Evolutionary conservation across 2,113 vertebrate species (phyloP).

Genomic region (Opisthocomus hoazin): DNA sequence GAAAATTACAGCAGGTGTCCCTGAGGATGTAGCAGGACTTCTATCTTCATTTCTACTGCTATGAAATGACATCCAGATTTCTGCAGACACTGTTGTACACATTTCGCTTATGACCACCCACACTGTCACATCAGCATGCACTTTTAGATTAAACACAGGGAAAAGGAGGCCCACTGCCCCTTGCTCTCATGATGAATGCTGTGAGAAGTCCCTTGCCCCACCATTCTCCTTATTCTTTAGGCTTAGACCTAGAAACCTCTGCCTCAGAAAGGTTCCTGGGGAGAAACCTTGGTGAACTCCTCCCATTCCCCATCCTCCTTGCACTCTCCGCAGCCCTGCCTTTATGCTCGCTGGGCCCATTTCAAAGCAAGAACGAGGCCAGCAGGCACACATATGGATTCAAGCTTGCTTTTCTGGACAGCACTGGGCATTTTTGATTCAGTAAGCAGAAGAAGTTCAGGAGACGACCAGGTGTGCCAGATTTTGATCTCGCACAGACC

Average conservation of each 20-base stretch:
- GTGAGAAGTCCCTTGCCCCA: background rate
- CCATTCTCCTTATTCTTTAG: background rate
- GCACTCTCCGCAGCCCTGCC: fast-evolving
- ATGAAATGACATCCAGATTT: background rate
- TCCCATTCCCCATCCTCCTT: background rate
- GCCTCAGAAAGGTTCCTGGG: background rate
- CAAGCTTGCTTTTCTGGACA: background rate
- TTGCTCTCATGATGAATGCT: background rate
- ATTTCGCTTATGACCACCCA: background rate
- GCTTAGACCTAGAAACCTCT: background rate
- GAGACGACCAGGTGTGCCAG: fast-evolving
- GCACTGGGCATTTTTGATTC: background rate
- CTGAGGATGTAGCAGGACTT: background rate
- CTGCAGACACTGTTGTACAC: fast-evolving
- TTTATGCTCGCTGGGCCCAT: background rate
- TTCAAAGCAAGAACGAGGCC: background rate
- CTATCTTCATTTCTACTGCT: background rate
- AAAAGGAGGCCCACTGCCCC: background rate
- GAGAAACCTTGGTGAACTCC: background rate
- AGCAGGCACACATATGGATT: fast-evolving
- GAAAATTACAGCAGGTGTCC: background rate
- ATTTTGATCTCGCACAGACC: background rate
- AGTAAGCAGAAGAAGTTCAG: background rate
- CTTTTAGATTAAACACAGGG: background rate
- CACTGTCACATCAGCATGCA: fast-evolving